Base-by-base conservation (phyloP, 1,140 invertebrate species). In the Idris sp. region DNA sequence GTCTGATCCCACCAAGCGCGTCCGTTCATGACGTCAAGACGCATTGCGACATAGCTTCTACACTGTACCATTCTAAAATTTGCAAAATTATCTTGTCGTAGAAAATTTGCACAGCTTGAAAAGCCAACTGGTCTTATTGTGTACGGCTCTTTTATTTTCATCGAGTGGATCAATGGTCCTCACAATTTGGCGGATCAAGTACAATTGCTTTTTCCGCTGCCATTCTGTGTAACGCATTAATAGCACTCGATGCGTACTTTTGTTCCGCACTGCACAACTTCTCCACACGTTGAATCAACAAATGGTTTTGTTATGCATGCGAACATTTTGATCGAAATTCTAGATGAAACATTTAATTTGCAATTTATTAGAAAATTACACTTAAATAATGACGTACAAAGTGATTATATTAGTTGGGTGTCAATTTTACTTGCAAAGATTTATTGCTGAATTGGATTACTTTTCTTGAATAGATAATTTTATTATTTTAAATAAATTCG, bases 1-100 rank as follows among this genome's bases (percentile, higher is more conserved):
- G 31, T 18, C 36, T 53, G 65, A 78, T 82, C 79, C 81, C 81
- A 79, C 81, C 80, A 79, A 76, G 78, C 59, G 67, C 76, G 80
- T 80, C 72, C 79, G 81, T 80, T 72, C 78, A 77, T 85, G 83
- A 85, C 83, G 83, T 85, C 83, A 84, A 84, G 83, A 84, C 83
- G 83, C 83, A 85, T 84, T 85, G 83, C 83, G 83, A 85, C 83
- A 84, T 82, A 81, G 79, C 79, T 64, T 72, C 51, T 81, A 77
- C 78, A 71, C 78, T 77, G 73, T 74, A 74, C 64, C 62, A 75
- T 61, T 67, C 59, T 71, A 15, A 56, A 58, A 75, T n/a, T 64
- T 56, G 51, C 40, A 51, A 64, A 69, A 64, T 69, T 68, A 64
- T 64, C 9, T 28, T 35, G 19, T 48, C 30, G 36, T n/a, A 73